A percentile compares a stretch with the other conserved stretches of the same genome.
Evolutionary conservation across 1,140 invertebrate species (phyloP).

Genomic region (Aphelinus certus): DNA sequence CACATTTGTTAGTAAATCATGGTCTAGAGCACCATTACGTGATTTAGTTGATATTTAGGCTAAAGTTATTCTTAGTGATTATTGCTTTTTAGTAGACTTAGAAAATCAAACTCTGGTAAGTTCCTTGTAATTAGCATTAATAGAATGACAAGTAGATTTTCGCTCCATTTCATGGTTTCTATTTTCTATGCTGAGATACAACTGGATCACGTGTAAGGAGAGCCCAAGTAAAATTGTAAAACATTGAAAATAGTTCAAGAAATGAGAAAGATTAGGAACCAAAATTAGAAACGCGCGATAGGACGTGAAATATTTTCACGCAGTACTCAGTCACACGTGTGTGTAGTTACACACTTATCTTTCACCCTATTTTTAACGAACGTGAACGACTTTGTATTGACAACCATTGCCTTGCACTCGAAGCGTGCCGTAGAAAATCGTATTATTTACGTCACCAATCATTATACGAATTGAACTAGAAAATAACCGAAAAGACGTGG

Average conservation of each 20-base stretch:
- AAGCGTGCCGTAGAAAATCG: slow-evolving; percentile 6
- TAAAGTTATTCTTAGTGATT: background rate
- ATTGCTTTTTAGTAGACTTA: background rate
- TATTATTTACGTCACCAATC: slow-evolving; percentile 19
- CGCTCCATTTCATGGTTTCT: too few species aligned
- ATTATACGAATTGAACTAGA: slow-evolving; percentile 9
- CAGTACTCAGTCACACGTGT: slow-evolving; percentile 2
- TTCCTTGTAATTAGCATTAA: slow-evolving; percentile 16
- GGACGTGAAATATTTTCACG: background rate
- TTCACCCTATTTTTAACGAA: slow-evolving; percentile 20
- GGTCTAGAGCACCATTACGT: background rate
- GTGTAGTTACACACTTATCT: slow-evolving; percentile 18
- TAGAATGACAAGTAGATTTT: background rate
- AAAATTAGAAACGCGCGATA: slow-evolving; percentile 18
- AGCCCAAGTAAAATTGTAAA: slow-evolving; percentile 21
- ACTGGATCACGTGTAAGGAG: background rate
- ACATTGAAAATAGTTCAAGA: slow-evolving; percentile 19
- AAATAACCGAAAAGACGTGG: background rate
- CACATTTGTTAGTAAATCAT: background rate
- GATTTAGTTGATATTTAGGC: slow-evolving; percentile 6
- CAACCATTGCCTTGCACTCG: slow-evolving; percentile 18
- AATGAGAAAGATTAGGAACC: slow-evolving; percentile 1
- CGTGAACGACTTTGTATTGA: slow-evolving; percentile 14
- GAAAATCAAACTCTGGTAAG: background rate
- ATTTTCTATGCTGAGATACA: too few species aligned